These are phyloP conservation scores for Harpalus rubripes DNA, from an alignment of 2,888 invertebrate species.

Conservation along the genomic window DNA sequence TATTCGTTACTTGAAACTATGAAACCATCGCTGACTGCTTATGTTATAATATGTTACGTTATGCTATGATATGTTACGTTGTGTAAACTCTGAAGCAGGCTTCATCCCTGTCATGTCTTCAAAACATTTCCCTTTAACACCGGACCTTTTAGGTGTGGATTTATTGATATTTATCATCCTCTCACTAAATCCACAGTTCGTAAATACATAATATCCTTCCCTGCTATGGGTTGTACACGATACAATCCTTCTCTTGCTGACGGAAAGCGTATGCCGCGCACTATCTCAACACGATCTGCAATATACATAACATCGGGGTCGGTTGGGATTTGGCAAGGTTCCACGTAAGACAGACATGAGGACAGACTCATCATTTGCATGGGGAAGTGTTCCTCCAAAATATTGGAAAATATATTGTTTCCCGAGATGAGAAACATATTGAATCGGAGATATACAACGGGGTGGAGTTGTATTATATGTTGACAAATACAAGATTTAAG, in stretches of 20 bases:
- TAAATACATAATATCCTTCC: conserved; percentile 17
- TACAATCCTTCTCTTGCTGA: conserved; percentile 7
- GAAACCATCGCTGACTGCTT: too few species aligned
- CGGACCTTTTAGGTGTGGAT: background rate
- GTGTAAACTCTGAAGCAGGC: too few species aligned
- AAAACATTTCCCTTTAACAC: background rate
- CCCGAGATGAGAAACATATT: conserved; percentile 6
- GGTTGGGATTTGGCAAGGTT: conserved; percentile 32
- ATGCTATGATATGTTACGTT: too few species aligned
- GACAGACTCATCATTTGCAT: conserved; percentile 29
- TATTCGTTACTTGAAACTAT: too few species aligned
- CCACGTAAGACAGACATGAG: conserved; percentile 18
- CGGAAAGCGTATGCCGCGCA: background rate
- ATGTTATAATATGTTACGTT: too few species aligned
- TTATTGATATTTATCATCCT: background rate
- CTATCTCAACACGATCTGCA: conserved; percentile 45
- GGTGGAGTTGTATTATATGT: background rate
- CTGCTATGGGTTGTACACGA: background rate
- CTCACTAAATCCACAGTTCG: conserved; percentile 10
- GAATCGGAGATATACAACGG: background rate
- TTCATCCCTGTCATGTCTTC: background rate
- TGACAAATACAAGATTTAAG: background rate
- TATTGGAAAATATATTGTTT: conserved; percentile 8
- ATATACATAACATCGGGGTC: conserved; percentile 34
- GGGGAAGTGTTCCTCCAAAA: background rate